These are phyloP conservation scores for Chrysemys picta DNA, from an alignment of 2,113 vertebrate genomes.

Conservation along the genomic window DNA sequence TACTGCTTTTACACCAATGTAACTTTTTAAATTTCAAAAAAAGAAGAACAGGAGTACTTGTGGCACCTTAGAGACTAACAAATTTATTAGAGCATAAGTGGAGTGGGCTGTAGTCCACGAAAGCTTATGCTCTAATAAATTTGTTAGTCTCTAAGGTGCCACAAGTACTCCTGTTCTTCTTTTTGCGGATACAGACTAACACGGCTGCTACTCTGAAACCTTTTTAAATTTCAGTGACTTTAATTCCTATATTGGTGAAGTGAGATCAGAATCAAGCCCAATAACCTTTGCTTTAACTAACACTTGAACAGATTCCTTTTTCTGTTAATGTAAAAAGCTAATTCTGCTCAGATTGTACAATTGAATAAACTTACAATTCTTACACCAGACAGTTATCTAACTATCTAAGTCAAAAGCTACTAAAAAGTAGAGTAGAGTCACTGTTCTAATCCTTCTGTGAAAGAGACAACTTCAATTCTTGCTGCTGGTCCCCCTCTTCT, in stretches of 20 bases:
- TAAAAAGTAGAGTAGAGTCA: rapidly evolving
- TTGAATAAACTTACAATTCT: not conserved
- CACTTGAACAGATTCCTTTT: not conserved
- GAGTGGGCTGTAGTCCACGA: too few species aligned
- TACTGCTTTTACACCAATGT: not conserved
- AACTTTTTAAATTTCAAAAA: too few species aligned
- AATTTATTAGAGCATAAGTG: too few species aligned
- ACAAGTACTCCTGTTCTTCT: too few species aligned
- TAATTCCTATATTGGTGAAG: rapidly evolving
- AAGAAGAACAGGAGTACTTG: too few species aligned
- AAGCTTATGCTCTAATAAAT: too few species aligned
- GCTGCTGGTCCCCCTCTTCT: not conserved
- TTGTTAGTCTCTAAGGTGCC: too few species aligned
- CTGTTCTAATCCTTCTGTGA: not conserved
- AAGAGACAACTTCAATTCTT: not conserved
- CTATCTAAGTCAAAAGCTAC: not conserved
- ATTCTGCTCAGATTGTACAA: not conserved
- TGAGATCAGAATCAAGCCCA: not conserved
- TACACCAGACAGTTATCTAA: not conserved
- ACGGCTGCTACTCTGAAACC: too few species aligned
- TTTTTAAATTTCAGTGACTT: not conserved
- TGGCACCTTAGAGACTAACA: too few species aligned
- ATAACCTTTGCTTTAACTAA: not conserved
- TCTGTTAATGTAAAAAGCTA: not conserved
- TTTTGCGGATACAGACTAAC: too few species aligned